These are phyloP conservation scores for Onychomys torridus DNA, from an alignment of 2,797 vertebrate genomes.

Conservation along the genomic window DNA sequence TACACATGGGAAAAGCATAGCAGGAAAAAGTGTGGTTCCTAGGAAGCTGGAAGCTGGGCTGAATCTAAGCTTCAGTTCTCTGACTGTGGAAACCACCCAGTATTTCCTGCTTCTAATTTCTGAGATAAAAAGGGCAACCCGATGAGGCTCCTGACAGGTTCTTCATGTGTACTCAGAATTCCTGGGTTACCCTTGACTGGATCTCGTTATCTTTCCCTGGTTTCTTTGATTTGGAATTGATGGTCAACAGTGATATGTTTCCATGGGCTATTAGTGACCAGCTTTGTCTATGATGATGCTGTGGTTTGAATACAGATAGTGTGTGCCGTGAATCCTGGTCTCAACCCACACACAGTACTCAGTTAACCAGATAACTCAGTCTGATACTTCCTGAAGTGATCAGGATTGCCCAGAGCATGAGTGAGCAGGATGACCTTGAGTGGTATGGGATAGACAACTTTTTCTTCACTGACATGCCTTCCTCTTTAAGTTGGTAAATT, in stretches of 20 bases:
- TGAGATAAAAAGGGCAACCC: background rate
- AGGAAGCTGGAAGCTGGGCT: background rate
- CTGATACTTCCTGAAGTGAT: conserved; percentile 29
- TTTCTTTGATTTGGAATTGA: conserved; percentile 29
- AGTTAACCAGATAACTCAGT: background rate
- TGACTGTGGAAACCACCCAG: background rate
- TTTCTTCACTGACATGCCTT: background rate
- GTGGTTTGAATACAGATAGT: background rate
- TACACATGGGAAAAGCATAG: background rate
- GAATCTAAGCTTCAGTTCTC: background rate
- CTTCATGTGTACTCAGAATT: background rate
- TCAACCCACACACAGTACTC: background rate
- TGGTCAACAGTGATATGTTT: background rate
- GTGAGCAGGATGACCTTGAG: background rate
- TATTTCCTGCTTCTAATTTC: conserved; percentile 44
- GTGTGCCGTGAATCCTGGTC: background rate
- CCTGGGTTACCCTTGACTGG: conserved; percentile 17
- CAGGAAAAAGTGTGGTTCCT: background rate
- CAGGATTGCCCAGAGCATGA: conserved; percentile 3
- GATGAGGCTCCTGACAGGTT: conserved; percentile 7
- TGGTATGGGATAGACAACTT: background rate
- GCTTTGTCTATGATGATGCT: background rate
- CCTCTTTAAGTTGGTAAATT: conserved; percentile 55
- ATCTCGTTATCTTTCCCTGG: background rate
- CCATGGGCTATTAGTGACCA: background rate